Conservation (phyloP, 2,888 invertebrate species). For the Willowsia nigromaculata region DNA sequence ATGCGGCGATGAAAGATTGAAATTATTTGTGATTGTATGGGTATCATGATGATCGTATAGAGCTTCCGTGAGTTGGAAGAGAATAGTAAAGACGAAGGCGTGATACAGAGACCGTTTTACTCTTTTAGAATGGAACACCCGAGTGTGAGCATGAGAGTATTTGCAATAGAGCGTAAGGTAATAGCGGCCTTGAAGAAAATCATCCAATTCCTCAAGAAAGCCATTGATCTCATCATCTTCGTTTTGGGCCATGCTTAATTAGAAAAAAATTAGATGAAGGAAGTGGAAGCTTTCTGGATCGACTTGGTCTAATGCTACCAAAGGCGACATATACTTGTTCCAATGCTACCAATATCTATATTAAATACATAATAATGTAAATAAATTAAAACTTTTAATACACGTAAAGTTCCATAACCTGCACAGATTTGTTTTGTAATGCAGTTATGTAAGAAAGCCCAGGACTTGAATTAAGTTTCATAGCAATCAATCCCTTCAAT, state of each 20-base stretch:
- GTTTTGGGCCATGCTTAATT: constrained; percentile 13
- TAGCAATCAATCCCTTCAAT: neutral
- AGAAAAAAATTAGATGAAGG: neutral
- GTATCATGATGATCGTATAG: neutral
- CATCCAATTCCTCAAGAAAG: constrained; percentile 1
- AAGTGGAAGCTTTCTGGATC: no score
- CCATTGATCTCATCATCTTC: neutral
- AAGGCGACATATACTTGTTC: no score
- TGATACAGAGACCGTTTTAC: neutral
- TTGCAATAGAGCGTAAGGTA: constrained; percentile 24
- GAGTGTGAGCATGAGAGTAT: neutral
- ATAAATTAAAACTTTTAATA: no score
- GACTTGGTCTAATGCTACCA: no score
- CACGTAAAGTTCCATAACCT: no score
- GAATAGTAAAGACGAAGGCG: neutral
- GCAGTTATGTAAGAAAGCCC: no score
- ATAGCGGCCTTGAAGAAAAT: constrained; percentile 19
- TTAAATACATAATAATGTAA: no score
- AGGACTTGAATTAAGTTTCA: no score
- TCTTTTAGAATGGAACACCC: neutral
- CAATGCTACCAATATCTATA: no score
- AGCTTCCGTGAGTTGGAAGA: neutral
- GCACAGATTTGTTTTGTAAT: no score
- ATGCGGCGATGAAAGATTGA: neutral
- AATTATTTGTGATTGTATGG: neutral